phyloP scores from a whole-genome alignment of 2,888 invertebrate genomes.

The Caenorhabditis sp. region DNA sequence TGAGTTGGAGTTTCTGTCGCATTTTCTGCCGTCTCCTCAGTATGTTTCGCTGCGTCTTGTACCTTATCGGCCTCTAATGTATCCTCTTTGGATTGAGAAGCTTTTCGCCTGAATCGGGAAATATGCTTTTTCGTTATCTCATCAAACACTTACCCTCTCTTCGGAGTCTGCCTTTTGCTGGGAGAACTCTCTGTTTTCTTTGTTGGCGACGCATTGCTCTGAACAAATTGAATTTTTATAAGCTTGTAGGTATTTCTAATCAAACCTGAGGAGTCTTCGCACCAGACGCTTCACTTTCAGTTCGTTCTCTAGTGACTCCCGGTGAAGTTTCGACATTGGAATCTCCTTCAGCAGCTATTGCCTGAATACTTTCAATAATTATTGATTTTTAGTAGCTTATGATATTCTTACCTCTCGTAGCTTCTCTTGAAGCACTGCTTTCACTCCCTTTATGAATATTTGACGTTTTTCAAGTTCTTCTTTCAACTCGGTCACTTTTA shows the following conservation, averaged over 20 bases:
- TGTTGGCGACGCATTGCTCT: slow-evolving; percentile 34
- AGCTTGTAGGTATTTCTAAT: not conserved
- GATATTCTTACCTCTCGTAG: slow-evolving; percentile 66
- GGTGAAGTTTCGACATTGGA: not conserved
- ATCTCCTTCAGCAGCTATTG: not conserved
- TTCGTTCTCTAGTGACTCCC: slow-evolving; percentile 36
- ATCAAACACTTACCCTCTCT: slow-evolving; percentile 15
- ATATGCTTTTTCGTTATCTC: not conserved
- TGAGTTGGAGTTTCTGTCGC: not conserved
- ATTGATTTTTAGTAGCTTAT: not conserved
- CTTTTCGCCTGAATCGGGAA: slow-evolving; percentile 3
- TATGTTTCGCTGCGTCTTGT: slow-evolving; percentile 21
- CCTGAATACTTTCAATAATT: not conserved
- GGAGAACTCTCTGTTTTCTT: slow-evolving; percentile 22
- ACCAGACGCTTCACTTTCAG: slow-evolving; percentile 47
- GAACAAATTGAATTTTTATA: not conserved
- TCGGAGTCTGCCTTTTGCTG: slow-evolving; percentile 36
- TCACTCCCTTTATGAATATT: slow-evolving; percentile 76
- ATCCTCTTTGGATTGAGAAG: not conserved
- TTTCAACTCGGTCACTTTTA: slow-evolving; percentile 77
- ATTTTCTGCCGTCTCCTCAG: not conserved
- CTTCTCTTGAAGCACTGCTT: slow-evolving; percentile 76
- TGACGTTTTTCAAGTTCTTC: slow-evolving; percentile 75
- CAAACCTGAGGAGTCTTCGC: slow-evolving; percentile 27
- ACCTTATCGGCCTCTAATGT: slow-evolving; percentile 43